Evolutionary conservation across 2,888 invertebrate genomes (phyloP).

Genomic region (Cheilosia soror): DNA sequence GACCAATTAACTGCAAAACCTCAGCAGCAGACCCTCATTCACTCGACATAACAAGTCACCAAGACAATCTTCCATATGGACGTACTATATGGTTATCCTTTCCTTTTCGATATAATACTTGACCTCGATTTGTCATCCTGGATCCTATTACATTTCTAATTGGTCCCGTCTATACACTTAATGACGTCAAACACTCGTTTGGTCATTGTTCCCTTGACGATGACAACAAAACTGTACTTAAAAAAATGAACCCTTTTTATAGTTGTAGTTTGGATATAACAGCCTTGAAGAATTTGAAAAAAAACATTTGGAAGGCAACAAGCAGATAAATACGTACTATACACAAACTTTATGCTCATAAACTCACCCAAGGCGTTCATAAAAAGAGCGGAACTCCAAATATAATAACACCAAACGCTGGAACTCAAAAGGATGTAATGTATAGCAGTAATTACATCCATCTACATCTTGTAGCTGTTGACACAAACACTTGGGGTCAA

Average conservation of each 20-base stretch:
- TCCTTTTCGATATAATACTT: slow-evolving; percentile 43
- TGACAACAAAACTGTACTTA: slow-evolving; percentile 18
- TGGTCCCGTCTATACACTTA: slow-evolving; percentile 26
- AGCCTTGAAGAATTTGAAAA: slow-evolving; percentile 23
- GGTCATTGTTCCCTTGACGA: slow-evolving; percentile 27
- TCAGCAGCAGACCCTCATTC: neutral
- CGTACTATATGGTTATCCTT: slow-evolving; percentile 9
- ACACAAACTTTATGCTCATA: neutral
- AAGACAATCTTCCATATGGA: neutral
- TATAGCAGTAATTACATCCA: slow-evolving; percentile 33
- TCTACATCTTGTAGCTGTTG: slow-evolving; percentile 7
- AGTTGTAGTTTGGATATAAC: slow-evolving; percentile 4
- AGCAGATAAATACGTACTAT: neutral
- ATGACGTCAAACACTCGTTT: slow-evolving; percentile 38
- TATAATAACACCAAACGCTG: neutral
- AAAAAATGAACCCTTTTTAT: slow-evolving; percentile 5
- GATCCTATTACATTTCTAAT: slow-evolving; percentile 60
- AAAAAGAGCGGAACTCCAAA: neutral
- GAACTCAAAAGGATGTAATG: slow-evolving; percentile 18
- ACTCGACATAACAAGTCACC: slow-evolving; percentile 10
- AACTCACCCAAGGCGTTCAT: slow-evolving; percentile 32
- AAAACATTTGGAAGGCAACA: slow-evolving; percentile 17
- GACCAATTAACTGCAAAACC: slow-evolving; percentile 39
- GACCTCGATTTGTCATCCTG: slow-evolving; percentile 47
- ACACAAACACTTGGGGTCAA: slow-evolving; percentile 7